Evolutionary conservation across 2,113 vertebrate species (phyloP), one percentile per base, ranked within the genome.

Genomic region (Odontesthes bonariensis): DNA sequence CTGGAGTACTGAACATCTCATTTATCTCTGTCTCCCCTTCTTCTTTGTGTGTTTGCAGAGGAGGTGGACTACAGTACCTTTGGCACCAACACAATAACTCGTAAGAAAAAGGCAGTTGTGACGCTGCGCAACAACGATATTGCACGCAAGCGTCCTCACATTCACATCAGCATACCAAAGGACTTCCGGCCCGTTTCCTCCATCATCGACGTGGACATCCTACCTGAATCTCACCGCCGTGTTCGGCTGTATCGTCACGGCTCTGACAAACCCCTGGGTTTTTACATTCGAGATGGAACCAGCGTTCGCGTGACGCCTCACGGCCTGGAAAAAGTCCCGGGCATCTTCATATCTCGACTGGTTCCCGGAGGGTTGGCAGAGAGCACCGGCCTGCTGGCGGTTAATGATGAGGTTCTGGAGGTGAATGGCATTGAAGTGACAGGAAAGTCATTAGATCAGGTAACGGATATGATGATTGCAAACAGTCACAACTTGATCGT

Each of bases 391-490:
- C 92, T 99, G 77, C 94, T 99, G 79, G 98, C 98, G 0, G 98
- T 99, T n/a, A 99, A 99, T 0, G 98, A 99, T 0, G 98, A 99
- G 91, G 98, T 99, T 58, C 90, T 99, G 84, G 98, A 99, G 92
- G 98, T 99, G n/a, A 99, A 99, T 3, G 98, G 98, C 75, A 99
- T 99, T 16, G 98, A 99, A 84, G 98, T 99, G 77, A 96, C 96
- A 0, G 98, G 97, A 27, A 99, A 99, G 89, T 98, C 97, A 3
- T 91, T 99, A 1, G 98, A 99, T 85, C 98, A 99, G 88, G 98
- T 99, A 46, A 99, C 98, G 3, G 98, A 99, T 92, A 99, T 99
- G 98, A 99, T 99, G 98, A 99, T 99, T 19, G 98, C 98, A 83
- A 99, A 99, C 93, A 99, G 98, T 91, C 97, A 98, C 91, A 99